Evolutionary conservation across 2,888 invertebrate species (phyloP), one percentile per base, ranked within the genome.

Genomic region (Caradrina clavipalpis): DNA sequence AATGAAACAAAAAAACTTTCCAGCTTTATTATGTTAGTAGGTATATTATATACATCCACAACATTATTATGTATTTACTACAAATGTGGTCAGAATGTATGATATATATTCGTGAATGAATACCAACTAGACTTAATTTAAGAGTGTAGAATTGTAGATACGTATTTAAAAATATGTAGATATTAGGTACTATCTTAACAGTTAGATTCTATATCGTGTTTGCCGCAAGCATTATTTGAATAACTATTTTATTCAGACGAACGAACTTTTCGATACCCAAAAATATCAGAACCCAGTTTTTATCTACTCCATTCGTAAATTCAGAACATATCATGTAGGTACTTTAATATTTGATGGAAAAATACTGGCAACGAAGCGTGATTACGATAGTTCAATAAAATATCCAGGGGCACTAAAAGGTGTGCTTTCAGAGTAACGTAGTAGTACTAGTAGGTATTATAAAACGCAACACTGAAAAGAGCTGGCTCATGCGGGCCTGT

Each of bases 391-490:
- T 63, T 54, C 56, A 65, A 73, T 66, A 78, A 75, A 74, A 67
- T 71, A 56, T 60, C 73, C 50, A 60, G 60, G 68, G 19, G 26
- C 31, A 72, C 54, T 75, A 68, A 77, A 81, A 77, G 73, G 67
- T 77, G 51, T 63, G 59, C 70, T 73, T 70, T 69, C 58, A 76
- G 21, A 49, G 61, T 60, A 17, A 15, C 3, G 15, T 17, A 35
- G 1, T 26, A 26, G 26, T 26, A 26, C 35, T 35, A 45, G 17
- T 45, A 45, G 17, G 17, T 45, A 74, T 67, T 80, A 74, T 78
- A 76, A 76, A 82, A 73, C 56, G 54, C 45, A 80, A 83, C 56
- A 59, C 67, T 78, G 69, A 79, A 81, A 82, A 68, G 72, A 70
- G 67, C 66, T 65, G 81, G 81, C 65, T 66, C 74, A 66, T 71